Base-by-base conservation (phyloP, 2,797 vertebrate species). In the Spondyliosoma cantharus region DNA sequence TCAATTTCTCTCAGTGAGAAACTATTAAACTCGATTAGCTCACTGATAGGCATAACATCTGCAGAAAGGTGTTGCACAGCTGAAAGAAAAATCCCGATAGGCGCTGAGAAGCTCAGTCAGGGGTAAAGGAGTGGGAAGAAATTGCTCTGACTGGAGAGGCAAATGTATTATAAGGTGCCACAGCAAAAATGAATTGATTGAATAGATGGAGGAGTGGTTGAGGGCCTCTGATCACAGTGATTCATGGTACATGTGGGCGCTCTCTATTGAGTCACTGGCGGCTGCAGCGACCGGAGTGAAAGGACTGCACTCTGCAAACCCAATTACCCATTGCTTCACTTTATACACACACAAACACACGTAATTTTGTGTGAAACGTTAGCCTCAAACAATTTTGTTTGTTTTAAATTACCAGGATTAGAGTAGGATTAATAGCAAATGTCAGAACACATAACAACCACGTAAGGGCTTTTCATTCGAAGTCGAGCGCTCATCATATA, bases 171-270 rank as follows among this genome's bases (percentile, higher is more conserved):
- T 82, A 80, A 86, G 78, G 83, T 82, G 80, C 53, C 57, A 71
- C 76, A 60, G 74, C 78, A 74, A 72, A 88, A 84, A 89, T 83
- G 80, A 87, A 87, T 89, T 87, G 86, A 90, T 78, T 84, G 81
- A 87, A 83, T 79, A 88, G 77, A 78, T 72, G 81, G 68, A 86
- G 85, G 86, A 90, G 85, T 85, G 86, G 77, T 84, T 73, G 70
- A 90, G 69, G 84, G 49, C 80, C 69, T 83, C 56, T 70, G 86
- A 90, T 89, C 71, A 65, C 83, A 71, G 74, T 91, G 91, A 93
- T 90, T 92, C 87, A 90, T 85, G 81, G 72, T 61, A 62, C 62
- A 83, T 74, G 91, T 93, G 90, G 88, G 89, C 48, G 60, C 81
- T 65, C 25, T 69, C 68, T 69, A 83, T 78, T 89, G 87, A 91